Conservation (phyloP, 2,797 vertebrate species). For the Todus mexicanus region DNA sequence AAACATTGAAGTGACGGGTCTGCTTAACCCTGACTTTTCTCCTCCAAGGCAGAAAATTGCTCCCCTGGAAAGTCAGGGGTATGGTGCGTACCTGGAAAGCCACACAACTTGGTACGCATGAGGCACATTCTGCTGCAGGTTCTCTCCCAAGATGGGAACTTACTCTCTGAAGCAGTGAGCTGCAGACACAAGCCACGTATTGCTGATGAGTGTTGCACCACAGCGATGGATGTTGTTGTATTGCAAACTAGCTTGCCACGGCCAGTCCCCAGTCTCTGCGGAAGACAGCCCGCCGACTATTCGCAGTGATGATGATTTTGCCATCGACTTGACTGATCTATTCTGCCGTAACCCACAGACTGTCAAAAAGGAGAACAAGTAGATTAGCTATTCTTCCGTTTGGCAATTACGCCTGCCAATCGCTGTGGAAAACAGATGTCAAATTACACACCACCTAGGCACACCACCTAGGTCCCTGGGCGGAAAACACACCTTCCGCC, state of each 20-base stretch:
- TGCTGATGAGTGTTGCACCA: slow-evolving; percentile 87
- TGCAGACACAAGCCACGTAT: slow-evolving; percentile 88
- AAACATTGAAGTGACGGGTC: not conserved
- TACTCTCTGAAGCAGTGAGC: slow-evolving; percentile 92
- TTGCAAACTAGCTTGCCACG: slow-evolving; percentile 92
- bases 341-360: slow-evolving; percentile 71
- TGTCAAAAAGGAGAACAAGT: slow-evolving; percentile 41
- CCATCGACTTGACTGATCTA: slow-evolving; percentile 43
- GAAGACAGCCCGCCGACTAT: slow-evolving; percentile 82
- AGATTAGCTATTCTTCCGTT: not conserved
- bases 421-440: not conserved
- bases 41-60: not conserved
- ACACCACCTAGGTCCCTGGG: not conserved
- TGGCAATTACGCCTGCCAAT: not conserved
- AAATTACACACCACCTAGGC: not conserved
- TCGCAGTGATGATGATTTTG: slow-evolving; percentile 56
- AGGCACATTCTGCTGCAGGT: not conserved
- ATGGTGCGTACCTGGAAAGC: not conserved
- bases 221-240: slow-evolving; percentile 81
- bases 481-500: not conserved
- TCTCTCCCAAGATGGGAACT: slow-evolving; percentile 2
- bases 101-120: not conserved
- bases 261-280: slow-evolving; percentile 83
- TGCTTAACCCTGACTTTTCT: not conserved
- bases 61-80: not conserved